Conservation (phyloP, 2,113 vertebrate genomes). For the human (Homo sapiens) region GRCh38 chr5:161644501-161645000, state of each 20-base stretch:
- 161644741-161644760: neutral
- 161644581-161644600: no score
- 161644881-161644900: neutral
- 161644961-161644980: neutral
- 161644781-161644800: neutral
- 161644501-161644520: no score
- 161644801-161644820: neutral
- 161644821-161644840: neutral
- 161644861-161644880: neutral
- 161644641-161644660: neutral
- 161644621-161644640: no score
- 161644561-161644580: no score
- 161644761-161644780: neutral
- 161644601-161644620: no score
- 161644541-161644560: no score
- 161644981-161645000: neutral
- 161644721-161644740: neutral
- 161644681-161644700: neutral
- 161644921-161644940: neutral
- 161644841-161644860: neutral
- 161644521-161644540: no score
- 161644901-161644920: neutral
- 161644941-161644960: neutral
- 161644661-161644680: neutral
- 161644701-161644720: neutral